phyloP scores from a whole-genome alignment of 2,888 invertebrate species.

The Acanthosepion esculentum region DNA sequence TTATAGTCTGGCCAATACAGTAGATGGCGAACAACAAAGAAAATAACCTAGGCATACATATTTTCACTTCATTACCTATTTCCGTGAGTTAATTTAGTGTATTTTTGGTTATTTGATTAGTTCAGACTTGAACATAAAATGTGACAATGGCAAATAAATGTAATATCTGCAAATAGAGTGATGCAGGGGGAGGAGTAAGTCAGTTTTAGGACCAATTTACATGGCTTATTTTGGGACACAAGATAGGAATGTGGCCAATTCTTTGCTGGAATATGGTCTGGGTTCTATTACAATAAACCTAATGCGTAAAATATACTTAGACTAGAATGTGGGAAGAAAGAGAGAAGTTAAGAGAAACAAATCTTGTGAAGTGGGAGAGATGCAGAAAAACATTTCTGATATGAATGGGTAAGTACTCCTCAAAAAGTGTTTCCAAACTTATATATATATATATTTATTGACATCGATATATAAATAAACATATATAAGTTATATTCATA shows the following conservation, averaged over 20 bases:
- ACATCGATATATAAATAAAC: too few species aligned
- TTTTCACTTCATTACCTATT: neutral
- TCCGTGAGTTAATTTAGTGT: neutral
- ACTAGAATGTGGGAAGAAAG: neutral
- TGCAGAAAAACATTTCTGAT: too few species aligned
- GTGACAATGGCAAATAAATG: neutral
- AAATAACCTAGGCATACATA: neutral
- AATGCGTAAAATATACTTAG: neutral
- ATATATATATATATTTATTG: too few species aligned
- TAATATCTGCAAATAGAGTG: neutral
- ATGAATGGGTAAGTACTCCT: too few species aligned
- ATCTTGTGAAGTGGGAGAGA: too few species aligned
- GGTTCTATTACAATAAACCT: constrained; percentile 1
- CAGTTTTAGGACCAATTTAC: neutral
- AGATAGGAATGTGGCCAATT: constrained; percentile 13
- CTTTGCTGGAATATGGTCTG: constrained; percentile 4
- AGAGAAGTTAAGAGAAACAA: neutral
- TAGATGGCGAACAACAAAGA: neutral
- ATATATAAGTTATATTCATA: too few species aligned
- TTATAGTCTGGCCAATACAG: neutral
- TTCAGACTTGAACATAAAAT: constrained; percentile 11
- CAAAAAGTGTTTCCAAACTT: too few species aligned
- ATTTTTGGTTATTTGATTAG: constrained; percentile 33
- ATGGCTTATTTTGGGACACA: neutral
- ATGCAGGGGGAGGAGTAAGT: neutral